These are phyloP conservation scores for Harpalus rufipes DNA, from an alignment of 2,888 invertebrate genomes.

Conservation along the genomic window DNA sequence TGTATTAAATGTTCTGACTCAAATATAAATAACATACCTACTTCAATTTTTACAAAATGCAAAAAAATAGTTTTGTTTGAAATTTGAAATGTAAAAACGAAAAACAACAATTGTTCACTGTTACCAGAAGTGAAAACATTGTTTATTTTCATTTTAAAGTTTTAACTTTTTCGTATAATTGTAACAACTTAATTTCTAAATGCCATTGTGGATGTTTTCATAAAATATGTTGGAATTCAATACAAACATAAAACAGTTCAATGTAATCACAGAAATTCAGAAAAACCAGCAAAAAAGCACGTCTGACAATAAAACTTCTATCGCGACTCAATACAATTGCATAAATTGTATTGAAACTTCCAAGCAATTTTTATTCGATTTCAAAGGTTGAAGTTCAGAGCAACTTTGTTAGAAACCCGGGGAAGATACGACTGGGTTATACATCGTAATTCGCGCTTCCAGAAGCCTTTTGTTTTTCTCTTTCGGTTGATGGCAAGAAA, in stretches of 20 bases:
- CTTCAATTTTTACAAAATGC: background rate
- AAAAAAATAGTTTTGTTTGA: background rate
- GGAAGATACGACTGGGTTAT: conserved; percentile 19
- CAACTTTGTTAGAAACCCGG: conserved; percentile 49
- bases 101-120: background rate
- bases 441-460: conserved; percentile 43
- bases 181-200: background rate
- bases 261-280: conserved; percentile 47
- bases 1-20: too few species aligned
- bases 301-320: conserved; percentile 57
- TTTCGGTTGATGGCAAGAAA: background rate
- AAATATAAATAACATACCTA: background rate
- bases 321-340: conserved; percentile 57
- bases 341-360: conserved; percentile 57
- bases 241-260: conserved; percentile 46
- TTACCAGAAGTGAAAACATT: background rate
- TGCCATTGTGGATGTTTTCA: background rate
- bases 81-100: background rate
- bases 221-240: conserved; percentile 5
- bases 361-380: conserved; percentile 56
- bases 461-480: background rate
- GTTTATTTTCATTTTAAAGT: background rate
- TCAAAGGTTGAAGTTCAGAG: conserved; percentile 52
- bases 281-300: conserved; percentile 45
- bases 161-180: background rate